Base-by-base conservation (phyloP, 2,797 vertebrate species). In the Amblyraja radiata region DNA sequence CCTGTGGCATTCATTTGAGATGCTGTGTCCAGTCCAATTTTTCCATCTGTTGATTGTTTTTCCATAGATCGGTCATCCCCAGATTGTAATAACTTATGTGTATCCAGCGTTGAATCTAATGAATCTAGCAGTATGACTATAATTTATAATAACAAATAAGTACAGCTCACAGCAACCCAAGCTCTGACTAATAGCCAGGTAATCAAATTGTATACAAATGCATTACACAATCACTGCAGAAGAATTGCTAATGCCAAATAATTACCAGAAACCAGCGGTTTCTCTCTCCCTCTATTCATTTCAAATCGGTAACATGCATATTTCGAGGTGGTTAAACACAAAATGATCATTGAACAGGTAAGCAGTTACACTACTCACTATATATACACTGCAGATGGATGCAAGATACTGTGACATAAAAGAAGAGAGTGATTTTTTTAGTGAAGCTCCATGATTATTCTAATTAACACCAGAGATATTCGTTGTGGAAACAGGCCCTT, bases 61-160 rank as follows among this genome's bases (percentile, higher is more conserved):
- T 28, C 25, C 0, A 65, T 18, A 39, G 86, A n/a, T 94, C 93
- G 93, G 94, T 71, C 74, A 78, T 80, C 93, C 1, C 81, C 93
- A 54, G 94, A 90, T 94, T 94, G 93, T 93, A 93, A 0, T 4
- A 68, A 80, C 32, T 95, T 94, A n/a, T 94, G 94, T 81, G 94
- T 88, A 32, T 96, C 96, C 94, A 91, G 93, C 25, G 96, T 93
- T 76, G 97, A 98, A 18, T 98, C 97, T 95, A 98, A 95, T 25
- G 98, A 98, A 94, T 98, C 98, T 93, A 97, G 96, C 0, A 98
- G 95, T 78, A 97, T 96, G 78, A 98, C 98, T 98, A 93, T 94
- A 25, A 94, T 68, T 93, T 93, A 65, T 77, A 16, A 28, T 14
- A 13, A 39, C 36, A 39, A 21, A 76, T 91, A 78, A 28, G 39